Evolutionary conservation across 2,113 vertebrate genomes (phyloP).

Genomic region (Hylia prasina): DNA sequence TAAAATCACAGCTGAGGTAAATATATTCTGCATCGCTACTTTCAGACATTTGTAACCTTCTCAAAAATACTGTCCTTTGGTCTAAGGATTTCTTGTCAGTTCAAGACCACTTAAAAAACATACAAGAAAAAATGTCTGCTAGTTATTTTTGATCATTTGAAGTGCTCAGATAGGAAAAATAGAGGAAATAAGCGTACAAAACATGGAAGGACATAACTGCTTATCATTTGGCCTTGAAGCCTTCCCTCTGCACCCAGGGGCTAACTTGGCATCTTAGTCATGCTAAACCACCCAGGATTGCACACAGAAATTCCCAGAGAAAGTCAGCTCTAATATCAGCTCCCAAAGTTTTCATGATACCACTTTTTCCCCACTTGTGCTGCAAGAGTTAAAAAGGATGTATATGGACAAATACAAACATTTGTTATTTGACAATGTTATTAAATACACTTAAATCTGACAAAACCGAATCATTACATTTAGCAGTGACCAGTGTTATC

Average conservation of each 20-base stretch:
- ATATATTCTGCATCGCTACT: background rate
- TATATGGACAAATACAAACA: background rate
- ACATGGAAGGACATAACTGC: background rate
- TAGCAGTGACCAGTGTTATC: background rate
- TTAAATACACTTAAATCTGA: background rate
- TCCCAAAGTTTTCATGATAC: background rate
- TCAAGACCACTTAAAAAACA: background rate
- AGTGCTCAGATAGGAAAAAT: background rate
- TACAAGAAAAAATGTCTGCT: background rate
- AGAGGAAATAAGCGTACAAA: background rate
- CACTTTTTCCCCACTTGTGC: background rate
- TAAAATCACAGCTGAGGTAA: conserved; percentile 23
- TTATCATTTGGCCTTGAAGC: background rate
- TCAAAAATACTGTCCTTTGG: conserved; percentile 3
- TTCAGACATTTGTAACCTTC: background rate
- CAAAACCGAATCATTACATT: background rate
- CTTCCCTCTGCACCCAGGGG: background rate
- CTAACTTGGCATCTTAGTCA: background rate
- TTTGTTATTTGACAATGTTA: background rate
- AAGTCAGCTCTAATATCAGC: background rate
- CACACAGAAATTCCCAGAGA: background rate
- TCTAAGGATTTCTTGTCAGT: background rate
- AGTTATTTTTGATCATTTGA: background rate
- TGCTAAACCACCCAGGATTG: background rate
- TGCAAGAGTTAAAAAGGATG: background rate